Evolutionary conservation across 2,888 invertebrate species (phyloP).

Genomic region (Eucera pruinosa): DNA sequence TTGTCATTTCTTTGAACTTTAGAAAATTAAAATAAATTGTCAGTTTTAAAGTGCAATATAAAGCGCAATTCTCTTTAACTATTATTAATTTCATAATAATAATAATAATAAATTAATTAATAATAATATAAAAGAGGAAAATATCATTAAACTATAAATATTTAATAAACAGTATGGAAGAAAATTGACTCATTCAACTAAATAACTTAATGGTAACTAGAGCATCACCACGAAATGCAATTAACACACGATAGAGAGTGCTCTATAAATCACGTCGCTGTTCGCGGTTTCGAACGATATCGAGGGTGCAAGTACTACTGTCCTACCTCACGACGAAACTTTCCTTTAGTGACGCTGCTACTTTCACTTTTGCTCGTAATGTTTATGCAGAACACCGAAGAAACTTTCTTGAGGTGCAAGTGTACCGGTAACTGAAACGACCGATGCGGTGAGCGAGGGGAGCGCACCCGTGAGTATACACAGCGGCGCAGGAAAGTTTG

Average conservation of each 20-base stretch:
- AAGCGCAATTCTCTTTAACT: too few relatives aligned
- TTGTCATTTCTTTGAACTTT: too few relatives aligned
- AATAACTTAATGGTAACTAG: not conserved
- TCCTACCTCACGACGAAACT: slow-evolving; percentile 68
- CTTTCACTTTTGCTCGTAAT: slow-evolving; percentile 83
- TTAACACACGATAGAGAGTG: not conserved
- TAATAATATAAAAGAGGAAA: too few relatives aligned
- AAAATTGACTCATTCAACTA: not conserved
- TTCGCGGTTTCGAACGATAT: slow-evolving; percentile 54
- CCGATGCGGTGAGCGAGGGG: slow-evolving; percentile 50
- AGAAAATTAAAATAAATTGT: too few relatives aligned
- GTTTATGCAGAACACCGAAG: slow-evolving; percentile 82
- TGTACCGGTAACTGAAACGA: slow-evolving; percentile 65
- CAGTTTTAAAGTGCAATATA: too few relatives aligned
- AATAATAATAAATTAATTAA: too few relatives aligned
- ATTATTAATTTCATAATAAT: too few relatives aligned
- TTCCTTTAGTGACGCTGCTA: slow-evolving; percentile 74
- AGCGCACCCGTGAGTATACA: slow-evolving; percentile 46
- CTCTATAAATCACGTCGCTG: not conserved
- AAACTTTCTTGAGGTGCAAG: slow-evolving; percentile 80
- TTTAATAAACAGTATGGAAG: not conserved
- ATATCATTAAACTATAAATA: not conserved
- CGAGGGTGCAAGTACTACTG: slow-evolving; percentile 70
- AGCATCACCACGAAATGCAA: not conserved
- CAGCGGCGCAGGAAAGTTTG: slow-evolving; percentile 62